Evolutionary conservation across 2,113 vertebrate genomes (phyloP), one percentile per base, ranked within the genome.

Genomic region (Rhagologus leucostigma): DNA sequence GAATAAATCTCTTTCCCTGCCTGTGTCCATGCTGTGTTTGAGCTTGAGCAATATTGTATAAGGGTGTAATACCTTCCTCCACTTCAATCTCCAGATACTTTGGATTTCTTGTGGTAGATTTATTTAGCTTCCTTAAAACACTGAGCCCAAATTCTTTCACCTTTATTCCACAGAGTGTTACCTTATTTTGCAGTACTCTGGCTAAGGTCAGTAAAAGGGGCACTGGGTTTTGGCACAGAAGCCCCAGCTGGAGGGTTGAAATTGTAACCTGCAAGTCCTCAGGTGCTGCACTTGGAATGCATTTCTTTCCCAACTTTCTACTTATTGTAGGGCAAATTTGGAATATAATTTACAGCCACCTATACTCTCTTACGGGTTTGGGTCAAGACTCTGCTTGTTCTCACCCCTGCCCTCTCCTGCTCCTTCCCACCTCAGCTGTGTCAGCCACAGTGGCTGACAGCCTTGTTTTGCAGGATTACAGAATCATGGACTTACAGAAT

Each of bases 1-100:
- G 82, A 93, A 96, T 92, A 94, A 94, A 96, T 96, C 76, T 76
- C 41, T 70, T 74, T 41, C 32, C 42, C 53, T 52, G 4, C 60
- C 55, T 75, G 37, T 84, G 73, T 16, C 62, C 29, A 73, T 65
- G 6, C n/a, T 95, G 47, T 74, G n/a, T 26, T 82, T 92, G 94
- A 96, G 55, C 47, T 85, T 59, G 50, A 89, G 49, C 63, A 96
- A 18, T 95, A 90, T 37, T 1, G 1, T 93, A 16, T 73, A 89
- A 78, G 37, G 70, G 30, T 77, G 59, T 67, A 69, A 81, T 64
- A 77, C 55, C 76, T 91, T 71, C 33, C 12, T 87, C 57, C 50
- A 60, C 35, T 93, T 75, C 83, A 84, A 32, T 76, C 55, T 93
- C 79, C 68, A 92, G 52, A 62, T 84, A 89, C 70, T 87, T 92